These are phyloP conservation scores for Lasioglossum malachurum DNA, from an alignment of 2,888 invertebrate species.

Conservation along the genomic window DNA sequence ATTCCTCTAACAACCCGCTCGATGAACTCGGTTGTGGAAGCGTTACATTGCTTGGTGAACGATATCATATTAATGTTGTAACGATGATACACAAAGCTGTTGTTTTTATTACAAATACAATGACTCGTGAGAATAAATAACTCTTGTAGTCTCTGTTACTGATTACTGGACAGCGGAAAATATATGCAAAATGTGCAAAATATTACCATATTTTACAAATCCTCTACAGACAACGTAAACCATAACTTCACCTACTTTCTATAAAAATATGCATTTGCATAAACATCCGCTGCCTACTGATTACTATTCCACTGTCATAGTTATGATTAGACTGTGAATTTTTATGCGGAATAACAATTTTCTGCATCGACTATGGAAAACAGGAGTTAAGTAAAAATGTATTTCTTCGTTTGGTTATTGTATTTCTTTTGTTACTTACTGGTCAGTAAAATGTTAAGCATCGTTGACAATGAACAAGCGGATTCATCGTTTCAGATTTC, in stretches of 20 bases:
- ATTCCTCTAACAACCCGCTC: background rate
- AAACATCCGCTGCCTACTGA: no score
- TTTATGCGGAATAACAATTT: background rate
- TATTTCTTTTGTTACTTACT: no score
- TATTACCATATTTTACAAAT: no score
- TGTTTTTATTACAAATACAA: background rate
- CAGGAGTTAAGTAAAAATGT: background rate
- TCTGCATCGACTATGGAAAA: background rate
- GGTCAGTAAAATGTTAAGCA: background rate
- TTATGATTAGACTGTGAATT: background rate
- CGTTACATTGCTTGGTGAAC: background rate
- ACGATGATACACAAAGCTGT: background rate
- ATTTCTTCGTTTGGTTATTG: background rate
- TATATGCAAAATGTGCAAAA: no score
- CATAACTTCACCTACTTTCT: no score
- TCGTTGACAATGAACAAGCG: background rate
- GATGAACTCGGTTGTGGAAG: background rate
- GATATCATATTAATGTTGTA: background rate
- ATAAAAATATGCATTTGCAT: no score
- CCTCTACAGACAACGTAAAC: no score
- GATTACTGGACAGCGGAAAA: no score
- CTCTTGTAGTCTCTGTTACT: background rate
- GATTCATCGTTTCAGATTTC: conserved; percentile 51
- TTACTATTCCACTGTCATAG: background rate
- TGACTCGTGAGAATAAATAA: background rate